A percentile compares a stretch with the other conserved stretches of the same genome.
Conservation (phyloP, 2,797 vertebrate genomes). For the Spinus olivaceus region DNA sequence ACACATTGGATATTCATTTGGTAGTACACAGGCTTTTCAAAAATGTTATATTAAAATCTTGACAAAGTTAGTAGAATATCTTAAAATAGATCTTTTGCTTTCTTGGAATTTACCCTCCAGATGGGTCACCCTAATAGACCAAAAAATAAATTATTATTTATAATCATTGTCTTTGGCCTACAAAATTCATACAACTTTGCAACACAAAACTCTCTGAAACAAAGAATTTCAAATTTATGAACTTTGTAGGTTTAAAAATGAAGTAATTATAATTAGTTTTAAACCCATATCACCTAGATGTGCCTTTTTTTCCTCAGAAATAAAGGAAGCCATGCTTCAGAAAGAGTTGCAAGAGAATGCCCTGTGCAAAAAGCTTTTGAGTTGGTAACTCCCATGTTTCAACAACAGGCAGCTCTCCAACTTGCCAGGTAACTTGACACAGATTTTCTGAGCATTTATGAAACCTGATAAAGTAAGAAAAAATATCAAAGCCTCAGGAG, state of each 20-base stretch:
- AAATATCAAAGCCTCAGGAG: neutral
- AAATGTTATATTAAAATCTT: neutral
- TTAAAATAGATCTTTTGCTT: neutral
- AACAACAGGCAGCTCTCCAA: neutral
- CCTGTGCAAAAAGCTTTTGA: neutral
- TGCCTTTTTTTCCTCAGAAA: neutral
- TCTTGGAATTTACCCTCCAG: neutral
- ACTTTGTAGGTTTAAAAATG: neutral
- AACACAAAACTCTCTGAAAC: neutral
- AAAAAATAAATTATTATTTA: neutral
- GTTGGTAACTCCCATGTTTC: neutral
- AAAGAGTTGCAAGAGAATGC: neutral
- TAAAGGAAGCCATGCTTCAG: neutral
- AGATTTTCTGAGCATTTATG: neutral
- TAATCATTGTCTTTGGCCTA: neutral
- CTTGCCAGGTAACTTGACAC: neutral
- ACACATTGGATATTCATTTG: neutral
- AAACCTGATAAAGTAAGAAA: neutral
- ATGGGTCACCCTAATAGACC: neutral
- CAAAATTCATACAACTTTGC: neutral
- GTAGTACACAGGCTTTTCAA: neutral
- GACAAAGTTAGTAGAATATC: neutral
- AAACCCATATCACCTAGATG: neutral
- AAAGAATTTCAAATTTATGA: neutral
- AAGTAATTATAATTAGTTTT: neutral